These are phyloP conservation scores for Venusia cambrica DNA, from an alignment of 2,888 invertebrate genomes.

Conservation along the genomic window DNA sequence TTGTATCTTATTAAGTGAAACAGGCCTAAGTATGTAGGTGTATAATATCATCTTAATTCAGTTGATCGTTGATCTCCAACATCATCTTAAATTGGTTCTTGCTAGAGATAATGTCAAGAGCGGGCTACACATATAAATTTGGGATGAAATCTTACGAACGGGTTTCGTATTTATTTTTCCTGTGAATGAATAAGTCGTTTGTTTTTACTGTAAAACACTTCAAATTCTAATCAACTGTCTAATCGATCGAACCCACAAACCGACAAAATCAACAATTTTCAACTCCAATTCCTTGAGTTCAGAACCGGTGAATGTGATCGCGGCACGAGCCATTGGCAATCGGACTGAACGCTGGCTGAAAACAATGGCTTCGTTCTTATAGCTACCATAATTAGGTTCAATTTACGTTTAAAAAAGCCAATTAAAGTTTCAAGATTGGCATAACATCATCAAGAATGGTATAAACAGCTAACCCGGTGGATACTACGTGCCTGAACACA, in stretches of 20 bases:
- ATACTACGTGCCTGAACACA: conserved; percentile 26
- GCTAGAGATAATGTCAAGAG: too few relatives aligned
- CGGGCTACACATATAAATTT: too few relatives aligned
- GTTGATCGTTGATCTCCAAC: too few relatives aligned
- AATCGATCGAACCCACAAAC: conserved; percentile 1
- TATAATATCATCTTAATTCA: too few relatives aligned
- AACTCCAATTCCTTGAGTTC: conserved; percentile 11
- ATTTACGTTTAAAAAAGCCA: conserved; percentile 21
- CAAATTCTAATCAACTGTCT: conserved; percentile 3
- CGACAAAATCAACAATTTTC: conserved; percentile 9
- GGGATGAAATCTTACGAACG: too few relatives aligned
- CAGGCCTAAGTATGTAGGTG: too few relatives aligned
- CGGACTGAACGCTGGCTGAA: conserved; percentile 3
- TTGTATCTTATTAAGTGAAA: too few relatives aligned
- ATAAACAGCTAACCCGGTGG: conserved; percentile 24
- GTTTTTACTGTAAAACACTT: too few relatives aligned
- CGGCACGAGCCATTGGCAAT: conserved; percentile 21
- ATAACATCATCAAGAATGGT: conserved; percentile 25
- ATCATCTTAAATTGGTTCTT: too few relatives aligned
- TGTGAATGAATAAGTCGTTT: too few relatives aligned
- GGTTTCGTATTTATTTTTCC: too few relatives aligned
- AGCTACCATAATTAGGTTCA: conserved; percentile 13
- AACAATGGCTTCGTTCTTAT: conserved; percentile 18
- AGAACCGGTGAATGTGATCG: conserved; percentile 18
- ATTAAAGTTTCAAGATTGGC: conserved; percentile 26